Conservation (phyloP, 1,140 invertebrate genomes). For the Macrobrachium rosenbergii region DNA sequence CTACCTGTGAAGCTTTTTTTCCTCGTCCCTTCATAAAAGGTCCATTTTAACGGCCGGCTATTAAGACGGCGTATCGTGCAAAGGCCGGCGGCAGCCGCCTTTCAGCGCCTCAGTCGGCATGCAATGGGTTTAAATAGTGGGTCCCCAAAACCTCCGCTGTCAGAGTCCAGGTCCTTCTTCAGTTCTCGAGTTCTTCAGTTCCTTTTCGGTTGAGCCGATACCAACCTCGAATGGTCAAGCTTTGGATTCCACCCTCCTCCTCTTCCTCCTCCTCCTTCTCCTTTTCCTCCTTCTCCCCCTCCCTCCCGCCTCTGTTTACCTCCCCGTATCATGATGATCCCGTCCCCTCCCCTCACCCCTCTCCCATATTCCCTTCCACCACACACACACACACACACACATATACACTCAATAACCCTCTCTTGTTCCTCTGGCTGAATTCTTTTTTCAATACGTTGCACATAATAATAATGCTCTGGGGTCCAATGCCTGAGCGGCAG, state of each 20-base stretch:
- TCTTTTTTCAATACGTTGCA: slow-evolving; percentile 43
- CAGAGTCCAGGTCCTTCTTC: slow-evolving; percentile 38
- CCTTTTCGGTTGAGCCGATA: slow-evolving; percentile 18
- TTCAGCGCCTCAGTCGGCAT: slow-evolving; percentile 53
- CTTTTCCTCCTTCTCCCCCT: not conserved
- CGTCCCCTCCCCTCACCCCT: no score
- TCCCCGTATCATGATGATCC: no score
- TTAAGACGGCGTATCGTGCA: slow-evolving; percentile 58
- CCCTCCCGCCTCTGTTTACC: not conserved
- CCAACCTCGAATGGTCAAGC: slow-evolving; percentile 14
- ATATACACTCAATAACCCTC: no score
- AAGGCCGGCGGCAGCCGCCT: slow-evolving; percentile 29
- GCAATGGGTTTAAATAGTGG: slow-evolving; percentile 27
- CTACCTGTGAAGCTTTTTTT: not conserved
- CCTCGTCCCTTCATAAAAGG: slow-evolving; percentile 21
- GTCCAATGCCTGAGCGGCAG: no score
- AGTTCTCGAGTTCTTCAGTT: not conserved
- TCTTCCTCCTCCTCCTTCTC: not conserved
- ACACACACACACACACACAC: no score
- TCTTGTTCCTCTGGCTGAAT: no score
- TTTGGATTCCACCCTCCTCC: not conserved
- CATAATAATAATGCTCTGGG: slow-evolving; percentile 11
- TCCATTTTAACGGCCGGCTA: slow-evolving; percentile 40
- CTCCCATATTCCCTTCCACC: no score
- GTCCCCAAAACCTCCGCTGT: not conserved